Evolutionary conservation across 2,113 vertebrate species (phyloP).

Genomic region (Sminthopsis crassicaudata): DNA sequence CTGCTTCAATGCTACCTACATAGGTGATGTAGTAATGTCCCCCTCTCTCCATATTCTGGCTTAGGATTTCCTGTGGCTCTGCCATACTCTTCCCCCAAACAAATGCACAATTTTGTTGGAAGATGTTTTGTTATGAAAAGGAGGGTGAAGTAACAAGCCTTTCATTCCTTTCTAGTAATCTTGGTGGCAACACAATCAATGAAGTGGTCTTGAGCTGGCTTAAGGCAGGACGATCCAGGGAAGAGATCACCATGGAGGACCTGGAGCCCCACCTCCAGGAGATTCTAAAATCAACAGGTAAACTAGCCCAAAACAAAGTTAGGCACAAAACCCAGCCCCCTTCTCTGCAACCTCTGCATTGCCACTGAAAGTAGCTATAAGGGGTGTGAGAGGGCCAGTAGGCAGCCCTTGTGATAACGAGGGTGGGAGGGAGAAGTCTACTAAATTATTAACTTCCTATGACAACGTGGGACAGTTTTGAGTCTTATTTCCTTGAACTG

Average conservation of each 20-base stretch:
- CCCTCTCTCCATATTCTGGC: not conserved
- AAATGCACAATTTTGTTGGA: not conserved
- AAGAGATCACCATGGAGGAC: conserved; percentile 93
- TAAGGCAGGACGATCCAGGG: conserved; percentile 89
- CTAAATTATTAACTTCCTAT: not conserved
- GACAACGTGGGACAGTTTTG: not conserved
- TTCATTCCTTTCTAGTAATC: conserved; percentile 86
- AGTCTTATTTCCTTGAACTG: not conserved
- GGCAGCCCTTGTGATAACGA: not conserved
- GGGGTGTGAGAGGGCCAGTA: not conserved
- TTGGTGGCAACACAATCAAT: conserved; percentile 91
- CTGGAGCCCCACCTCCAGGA: conserved; percentile 88
- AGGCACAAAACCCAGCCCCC: not conserved
- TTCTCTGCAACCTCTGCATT: no score
- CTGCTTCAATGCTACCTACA: not conserved
- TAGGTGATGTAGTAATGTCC: not conserved
- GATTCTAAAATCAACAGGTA: conserved; percentile 88
- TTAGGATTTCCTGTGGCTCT: not conserved
- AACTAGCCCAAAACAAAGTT: not conserved
- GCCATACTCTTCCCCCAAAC: not conserved
- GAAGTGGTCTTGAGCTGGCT: conserved; percentile 92
- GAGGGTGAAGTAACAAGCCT: not conserved
- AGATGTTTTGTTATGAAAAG: fast-evolving
- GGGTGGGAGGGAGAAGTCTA: not conserved
- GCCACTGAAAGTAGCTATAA: not conserved